Conservation (phyloP, 2,888 invertebrate species). For the Polylopha cassiicola region DNA sequence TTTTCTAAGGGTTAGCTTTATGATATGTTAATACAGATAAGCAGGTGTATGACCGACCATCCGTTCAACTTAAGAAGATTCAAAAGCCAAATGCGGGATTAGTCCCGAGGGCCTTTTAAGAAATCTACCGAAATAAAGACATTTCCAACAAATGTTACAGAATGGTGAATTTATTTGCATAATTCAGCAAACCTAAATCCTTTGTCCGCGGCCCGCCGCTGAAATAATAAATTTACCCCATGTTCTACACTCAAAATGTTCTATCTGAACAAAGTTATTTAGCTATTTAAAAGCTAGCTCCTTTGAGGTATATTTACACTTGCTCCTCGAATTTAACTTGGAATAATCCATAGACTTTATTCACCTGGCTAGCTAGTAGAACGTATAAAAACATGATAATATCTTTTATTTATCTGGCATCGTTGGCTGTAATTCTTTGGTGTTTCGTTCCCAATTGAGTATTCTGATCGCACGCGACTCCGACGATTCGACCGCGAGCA, state of each 20-base stretch:
- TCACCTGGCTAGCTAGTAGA: slow-evolving; percentile 26
- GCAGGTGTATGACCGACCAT: slow-evolving; percentile 45
- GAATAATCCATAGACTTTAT: slow-evolving; percentile 31
- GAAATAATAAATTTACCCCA: slow-evolving; percentile 74
- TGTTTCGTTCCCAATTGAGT: slow-evolving; percentile 60
- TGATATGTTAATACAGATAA: slow-evolving; percentile 38
- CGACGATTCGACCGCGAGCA: slow-evolving; percentile 64
- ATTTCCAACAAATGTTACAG: slow-evolving; percentile 75
- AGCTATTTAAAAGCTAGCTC: slow-evolving; percentile 54
- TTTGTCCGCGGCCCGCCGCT: slow-evolving; percentile 68
- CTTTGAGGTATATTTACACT: slow-evolving; percentile 42
- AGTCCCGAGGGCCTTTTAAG: slow-evolving; percentile 65
- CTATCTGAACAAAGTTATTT: slow-evolving; percentile 68
- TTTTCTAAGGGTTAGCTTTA: slow-evolving; percentile 34
- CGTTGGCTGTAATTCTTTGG: slow-evolving; percentile 47
- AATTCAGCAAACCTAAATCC: slow-evolving; percentile 74
- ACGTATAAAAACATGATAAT: slow-evolving; percentile 19
- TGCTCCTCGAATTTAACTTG: slow-evolving; percentile 29
- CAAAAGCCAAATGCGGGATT: slow-evolving; percentile 61
- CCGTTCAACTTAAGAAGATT: slow-evolving; percentile 51
- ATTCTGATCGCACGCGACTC: slow-evolving; percentile 64
- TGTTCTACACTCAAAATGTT: slow-evolving; percentile 64
- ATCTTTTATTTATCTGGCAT: slow-evolving; percentile 39
- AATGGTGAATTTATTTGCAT: slow-evolving; percentile 77
- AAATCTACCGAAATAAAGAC: slow-evolving; percentile 73